Evolutionary conservation across 2,888 invertebrate species (phyloP).

Genomic region (Mesoligia furuncula): DNA sequence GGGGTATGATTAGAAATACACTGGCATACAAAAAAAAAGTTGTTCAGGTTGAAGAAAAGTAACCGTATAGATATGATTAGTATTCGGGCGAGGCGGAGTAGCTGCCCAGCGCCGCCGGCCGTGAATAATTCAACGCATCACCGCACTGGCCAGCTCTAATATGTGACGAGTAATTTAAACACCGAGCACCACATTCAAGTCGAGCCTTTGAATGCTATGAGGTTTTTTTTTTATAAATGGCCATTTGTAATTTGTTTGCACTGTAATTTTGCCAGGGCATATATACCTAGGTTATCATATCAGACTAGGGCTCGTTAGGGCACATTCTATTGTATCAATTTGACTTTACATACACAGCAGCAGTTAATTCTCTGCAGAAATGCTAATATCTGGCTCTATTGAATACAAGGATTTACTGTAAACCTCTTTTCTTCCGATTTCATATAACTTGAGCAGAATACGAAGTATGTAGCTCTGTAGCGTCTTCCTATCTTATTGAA

Average conservation of each 20-base stretch:
- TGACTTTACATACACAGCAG: background rate
- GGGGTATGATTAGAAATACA: conserved; percentile 1
- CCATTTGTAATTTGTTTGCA: conserved; percentile 14
- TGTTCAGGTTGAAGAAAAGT: conserved; percentile 65
- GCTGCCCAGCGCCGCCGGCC: conserved; percentile 68
- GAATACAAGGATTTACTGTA: conserved; percentile 1
- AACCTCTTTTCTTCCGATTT: conserved; percentile 6
- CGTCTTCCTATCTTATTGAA: background rate
- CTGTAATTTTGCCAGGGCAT: background rate
- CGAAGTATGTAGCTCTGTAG: conserved; percentile 11
- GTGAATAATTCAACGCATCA: conserved; percentile 80
- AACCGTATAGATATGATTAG: conserved; percentile 72
- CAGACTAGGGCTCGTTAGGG: no score
- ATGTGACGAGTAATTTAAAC: conserved; percentile 77
- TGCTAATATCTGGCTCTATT: background rate
- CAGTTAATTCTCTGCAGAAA: background rate
- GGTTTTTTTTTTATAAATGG: conserved; percentile 14
- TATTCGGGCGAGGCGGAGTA: conserved; percentile 74
- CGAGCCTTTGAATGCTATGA: conserved; percentile 33
- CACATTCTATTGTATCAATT: background rate
- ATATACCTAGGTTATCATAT: background rate
- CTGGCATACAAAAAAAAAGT: conserved; percentile 45
- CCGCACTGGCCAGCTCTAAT: conserved; percentile 72
- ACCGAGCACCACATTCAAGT: conserved; percentile 63
- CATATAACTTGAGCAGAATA: conserved; percentile 14